Conservation (phyloP, 1,140 invertebrate genomes). For the Metaphire vulgaris region DNA sequence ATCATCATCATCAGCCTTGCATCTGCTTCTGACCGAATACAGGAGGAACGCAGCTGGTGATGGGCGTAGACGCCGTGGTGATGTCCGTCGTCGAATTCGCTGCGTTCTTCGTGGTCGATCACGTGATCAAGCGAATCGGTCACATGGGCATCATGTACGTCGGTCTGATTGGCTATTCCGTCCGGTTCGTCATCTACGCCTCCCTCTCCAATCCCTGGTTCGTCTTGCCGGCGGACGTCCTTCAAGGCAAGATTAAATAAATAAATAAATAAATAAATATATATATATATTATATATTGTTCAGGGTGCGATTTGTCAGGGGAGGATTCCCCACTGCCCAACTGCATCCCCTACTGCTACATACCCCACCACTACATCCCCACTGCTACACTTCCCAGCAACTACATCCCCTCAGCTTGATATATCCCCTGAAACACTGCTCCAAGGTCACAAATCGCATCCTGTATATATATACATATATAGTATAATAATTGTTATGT, state of each 20-base stretch:
- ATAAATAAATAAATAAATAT: neutral
- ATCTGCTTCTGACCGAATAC: too few relatives aligned
- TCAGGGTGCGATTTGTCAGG: neutral
- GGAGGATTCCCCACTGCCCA: too few relatives aligned
- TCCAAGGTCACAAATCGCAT: too few relatives aligned
- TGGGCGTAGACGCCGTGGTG: constrained; percentile 15
- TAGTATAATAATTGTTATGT: neutral
- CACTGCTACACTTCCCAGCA: too few relatives aligned
- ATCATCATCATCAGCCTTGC: too few relatives aligned
- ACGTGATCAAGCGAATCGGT: constrained; percentile 18
- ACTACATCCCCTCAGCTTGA: too few relatives aligned
- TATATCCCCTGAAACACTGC: too few relatives aligned
- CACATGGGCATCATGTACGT: constrained; percentile 29
- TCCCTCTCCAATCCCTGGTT: constrained; percentile 25
- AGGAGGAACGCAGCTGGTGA: constrained; percentile 27
- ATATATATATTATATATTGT: neutral
- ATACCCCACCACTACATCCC: too few relatives aligned
- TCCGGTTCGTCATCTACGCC: constrained; percentile 24
- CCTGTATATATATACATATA: too few relatives aligned
- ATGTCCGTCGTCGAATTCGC: constrained; percentile 23
- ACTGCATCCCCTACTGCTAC: too few relatives aligned
- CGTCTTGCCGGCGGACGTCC: constrained; percentile 24
- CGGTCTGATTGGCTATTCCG: constrained; percentile 19
- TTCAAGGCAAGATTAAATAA: constrained; percentile 29
- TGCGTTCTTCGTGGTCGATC: constrained; percentile 21